Evolutionary conservation across 2,797 vertebrate genomes (phyloP).

Genomic region (Brachymystax lenok): DNA sequence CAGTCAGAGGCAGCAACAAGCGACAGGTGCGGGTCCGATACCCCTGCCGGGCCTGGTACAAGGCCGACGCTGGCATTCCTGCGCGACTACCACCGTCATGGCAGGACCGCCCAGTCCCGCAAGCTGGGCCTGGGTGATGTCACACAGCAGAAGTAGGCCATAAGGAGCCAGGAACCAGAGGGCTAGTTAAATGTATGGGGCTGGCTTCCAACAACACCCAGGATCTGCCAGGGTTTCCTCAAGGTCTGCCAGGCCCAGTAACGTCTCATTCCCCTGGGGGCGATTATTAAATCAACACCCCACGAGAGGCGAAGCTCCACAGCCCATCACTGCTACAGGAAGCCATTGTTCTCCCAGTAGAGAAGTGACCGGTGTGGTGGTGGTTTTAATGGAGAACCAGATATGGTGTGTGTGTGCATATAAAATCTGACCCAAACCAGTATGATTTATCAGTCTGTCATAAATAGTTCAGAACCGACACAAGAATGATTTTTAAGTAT

Average conservation of each 20-base stretch:
- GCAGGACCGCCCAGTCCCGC: neutral
- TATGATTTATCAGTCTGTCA: constrained; percentile 9
- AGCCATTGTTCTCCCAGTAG: constrained; percentile 38
- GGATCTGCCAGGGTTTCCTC: neutral
- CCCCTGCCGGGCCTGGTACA: constrained; percentile 19
- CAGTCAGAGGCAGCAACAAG: constrained; percentile 17
- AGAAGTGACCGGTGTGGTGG: neutral
- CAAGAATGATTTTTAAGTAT: neutral
- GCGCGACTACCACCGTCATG: constrained; percentile 14
- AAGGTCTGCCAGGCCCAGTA: constrained; percentile 14
- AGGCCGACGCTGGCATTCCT: constrained; percentile 24
- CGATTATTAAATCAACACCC: constrained; percentile 42
- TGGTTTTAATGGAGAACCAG: neutral
- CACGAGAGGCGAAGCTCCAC: constrained; percentile 33
- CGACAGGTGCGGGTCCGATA: constrained; percentile 67
- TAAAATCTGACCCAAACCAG: neutral
- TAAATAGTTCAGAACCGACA: neutral
- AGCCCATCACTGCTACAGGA: constrained; percentile 50
- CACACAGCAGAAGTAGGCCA: constrained; percentile 22
- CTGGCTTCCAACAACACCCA: constrained; percentile 15
- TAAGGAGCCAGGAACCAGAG: neutral
- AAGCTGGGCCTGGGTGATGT: constrained; percentile 22
- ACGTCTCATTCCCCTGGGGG: constrained; percentile 13
- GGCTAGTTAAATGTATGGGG: neutral
- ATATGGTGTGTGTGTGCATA: neutral